phyloP scores from a whole-genome alignment of 1,140 invertebrate species.

The Drosophila sucinea region DNA sequence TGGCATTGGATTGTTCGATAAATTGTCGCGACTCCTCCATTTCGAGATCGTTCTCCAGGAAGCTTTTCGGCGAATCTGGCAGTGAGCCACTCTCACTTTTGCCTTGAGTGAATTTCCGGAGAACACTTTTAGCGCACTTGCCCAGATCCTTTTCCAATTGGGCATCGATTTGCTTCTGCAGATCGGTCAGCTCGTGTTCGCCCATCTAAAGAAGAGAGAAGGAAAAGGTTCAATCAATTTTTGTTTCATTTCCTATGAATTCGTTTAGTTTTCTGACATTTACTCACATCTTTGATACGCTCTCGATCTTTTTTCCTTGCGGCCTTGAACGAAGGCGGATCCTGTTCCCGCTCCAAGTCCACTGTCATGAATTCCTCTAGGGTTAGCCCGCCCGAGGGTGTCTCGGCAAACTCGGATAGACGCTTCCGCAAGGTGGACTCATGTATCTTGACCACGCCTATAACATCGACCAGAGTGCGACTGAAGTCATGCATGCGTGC shows the following conservation, averaged over 20 bases:
- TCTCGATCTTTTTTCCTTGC: slow-evolving; percentile 94
- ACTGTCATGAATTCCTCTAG: slow-evolving; percentile 98
- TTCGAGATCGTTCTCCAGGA: slow-evolving; percentile 68
- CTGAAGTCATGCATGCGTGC: slow-evolving; percentile 96
- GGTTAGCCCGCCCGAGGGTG: slow-evolving; percentile 94
- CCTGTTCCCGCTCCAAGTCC: slow-evolving; percentile 97
- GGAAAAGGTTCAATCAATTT: background rate
- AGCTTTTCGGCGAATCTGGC: slow-evolving; percentile 24
- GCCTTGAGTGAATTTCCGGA: slow-evolving; percentile 50
- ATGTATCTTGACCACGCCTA: slow-evolving; percentile 98
- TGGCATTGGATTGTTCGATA: slow-evolving; percentile 85
- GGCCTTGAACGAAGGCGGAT: slow-evolving; percentile 96
- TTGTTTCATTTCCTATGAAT: too few relatives aligned
- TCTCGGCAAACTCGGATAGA: slow-evolving; percentile 97
- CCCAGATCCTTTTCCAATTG: slow-evolving; percentile 88
- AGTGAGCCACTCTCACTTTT: slow-evolving; percentile 8
- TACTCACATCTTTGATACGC: slow-evolving; percentile 87
- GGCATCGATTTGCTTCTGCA: slow-evolving; percentile 90
- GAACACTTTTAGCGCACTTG: slow-evolving; percentile 72
- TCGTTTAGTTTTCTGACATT: background rate
- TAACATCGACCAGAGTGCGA: slow-evolving; percentile 93
- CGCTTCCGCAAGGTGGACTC: slow-evolving; percentile 96
- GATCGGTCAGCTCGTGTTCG: slow-evolving; percentile 87
- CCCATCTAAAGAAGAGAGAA: slow-evolving; percentile 69
- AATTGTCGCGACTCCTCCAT: slow-evolving; percentile 84